A percentile compares a stretch with the other conserved stretches of the same genome.
phyloP scores from a whole-genome alignment of 1,140 invertebrate species.

The Panagrolaimus sp. region DNA sequence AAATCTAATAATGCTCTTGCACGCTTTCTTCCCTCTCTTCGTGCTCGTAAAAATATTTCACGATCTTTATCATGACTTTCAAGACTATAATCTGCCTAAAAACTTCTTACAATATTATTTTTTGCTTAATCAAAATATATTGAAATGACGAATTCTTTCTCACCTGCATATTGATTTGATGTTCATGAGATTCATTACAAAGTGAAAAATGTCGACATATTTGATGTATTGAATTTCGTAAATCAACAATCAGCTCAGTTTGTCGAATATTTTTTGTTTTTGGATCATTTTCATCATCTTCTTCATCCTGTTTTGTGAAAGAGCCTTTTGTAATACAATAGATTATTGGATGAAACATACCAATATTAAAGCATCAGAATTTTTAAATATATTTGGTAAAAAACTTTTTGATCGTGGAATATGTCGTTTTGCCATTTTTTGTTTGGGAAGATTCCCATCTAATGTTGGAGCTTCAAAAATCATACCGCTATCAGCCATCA shows the following conservation, averaged over 20 bases:
- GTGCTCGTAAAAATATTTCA: conserved; percentile 84
- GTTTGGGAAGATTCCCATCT: conserved; percentile 78
- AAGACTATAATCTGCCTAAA: conserved; percentile 86
- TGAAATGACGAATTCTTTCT: conserved; percentile 5
- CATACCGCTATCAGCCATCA: conserved; percentile 86
- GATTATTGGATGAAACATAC: background rate
- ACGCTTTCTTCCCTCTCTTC: conserved; percentile 74
- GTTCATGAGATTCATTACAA: conserved; percentile 38
- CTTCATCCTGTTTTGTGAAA: conserved; percentile 27
- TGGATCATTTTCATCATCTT: conserved; percentile 59
- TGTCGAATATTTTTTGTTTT: conserved; percentile 95
- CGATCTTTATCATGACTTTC: conserved; percentile 89
- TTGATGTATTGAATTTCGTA: conserved; percentile 83
- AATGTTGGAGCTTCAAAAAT: conserved; percentile 64
- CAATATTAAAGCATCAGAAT: conserved; percentile 20
- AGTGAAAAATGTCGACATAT: conserved; percentile 78
- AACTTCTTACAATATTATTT: conserved; percentile 32
- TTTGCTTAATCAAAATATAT: too few relatives aligned
- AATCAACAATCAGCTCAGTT: conserved; percentile 78
- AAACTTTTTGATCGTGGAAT: conserved; percentile 81
- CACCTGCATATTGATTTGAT: conserved; percentile 43
- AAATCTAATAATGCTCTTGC: conserved; percentile 95
- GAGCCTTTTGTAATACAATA: background rate
- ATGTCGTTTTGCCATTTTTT: conserved; percentile 64
- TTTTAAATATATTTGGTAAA: conserved; percentile 68